These are phyloP conservation scores for Parauchenoglanis punctatus DNA, from an alignment of 2,797 vertebrate species.

Conservation along the genomic window DNA sequence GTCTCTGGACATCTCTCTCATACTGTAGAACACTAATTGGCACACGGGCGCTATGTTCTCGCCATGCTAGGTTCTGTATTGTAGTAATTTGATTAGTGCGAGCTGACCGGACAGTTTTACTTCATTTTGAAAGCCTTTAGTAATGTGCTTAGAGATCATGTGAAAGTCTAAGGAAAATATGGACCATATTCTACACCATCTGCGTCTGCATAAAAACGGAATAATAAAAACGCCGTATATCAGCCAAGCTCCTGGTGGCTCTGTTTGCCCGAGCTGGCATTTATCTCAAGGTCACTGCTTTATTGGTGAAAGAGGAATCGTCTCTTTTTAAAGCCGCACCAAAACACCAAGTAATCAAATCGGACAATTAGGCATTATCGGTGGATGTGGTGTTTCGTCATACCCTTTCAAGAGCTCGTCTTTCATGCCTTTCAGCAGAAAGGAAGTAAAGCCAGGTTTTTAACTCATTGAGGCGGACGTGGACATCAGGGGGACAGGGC, in stretches of 20 bases:
- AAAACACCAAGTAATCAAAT: conserved; percentile 56
- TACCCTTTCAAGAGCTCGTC: conserved; percentile 44
- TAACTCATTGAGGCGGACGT: background rate
- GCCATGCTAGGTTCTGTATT: background rate
- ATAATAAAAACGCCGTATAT: conserved; percentile 29
- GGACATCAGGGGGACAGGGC: background rate
- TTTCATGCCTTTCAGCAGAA: conserved; percentile 37
- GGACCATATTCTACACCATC: background rate
- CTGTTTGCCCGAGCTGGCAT: conserved; percentile 29
- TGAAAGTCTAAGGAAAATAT: conserved; percentile 6
- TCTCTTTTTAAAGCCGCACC: conserved; percentile 39
- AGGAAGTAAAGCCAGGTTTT: conserved; percentile 20
- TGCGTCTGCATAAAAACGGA: conserved; percentile 1
- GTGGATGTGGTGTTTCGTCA: conserved; percentile 46
- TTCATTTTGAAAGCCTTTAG: background rate
- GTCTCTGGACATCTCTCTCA: conserved; percentile 27
- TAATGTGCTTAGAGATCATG: conserved; percentile 1
- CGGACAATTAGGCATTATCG: conserved; percentile 58
- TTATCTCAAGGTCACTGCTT: conserved; percentile 53
- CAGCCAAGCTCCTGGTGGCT: conserved; percentile 28
- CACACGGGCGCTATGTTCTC: background rate
- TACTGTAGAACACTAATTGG: background rate
- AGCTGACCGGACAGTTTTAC: conserved; percentile 17
- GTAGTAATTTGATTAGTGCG: conserved; percentile 13
- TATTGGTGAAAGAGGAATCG: conserved; percentile 40